Base-by-base conservation (phyloP, 1,140 invertebrate species). In the Leptopilina boulardi region DNA sequence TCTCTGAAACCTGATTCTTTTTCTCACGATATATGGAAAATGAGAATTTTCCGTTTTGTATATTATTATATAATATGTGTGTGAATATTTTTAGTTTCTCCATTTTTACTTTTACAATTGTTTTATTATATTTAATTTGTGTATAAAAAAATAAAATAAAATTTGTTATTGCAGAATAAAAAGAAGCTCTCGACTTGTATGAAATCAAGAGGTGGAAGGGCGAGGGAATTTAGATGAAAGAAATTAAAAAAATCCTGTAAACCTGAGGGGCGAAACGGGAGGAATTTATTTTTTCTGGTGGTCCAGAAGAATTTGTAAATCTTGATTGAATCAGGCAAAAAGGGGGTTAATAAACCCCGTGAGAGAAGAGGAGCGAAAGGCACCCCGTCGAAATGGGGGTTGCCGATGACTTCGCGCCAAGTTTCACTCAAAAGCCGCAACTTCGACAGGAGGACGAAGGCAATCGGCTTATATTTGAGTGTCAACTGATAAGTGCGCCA, bases 371-470 rank as follows among this genome's bases (percentile, higher is more conserved):
- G 75, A 78, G 79, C n/a, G 81, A 77, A 80, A 85, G 86, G 87
- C 86, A 84, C 79, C 84, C 86, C 86, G 79, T 42, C 77, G 66
- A 80, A 26, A 96, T 95, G 95, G 95, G 95, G 93, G 94, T 95
- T 91, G 93, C 94, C 89, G 97, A 98, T 91, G 97, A 98, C 91
- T 97, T 98, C 92, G 97, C 98, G 90, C 98, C 98, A 89, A 98
- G 96, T 93, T 99, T 99, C 93, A 97, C 96, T 73, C 96, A 98
- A 92, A 99, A 99, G 94, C 98, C 98, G 80, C 96, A 97, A 89
- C 94, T 99, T 74, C 94, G 97, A 77, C 98, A 99, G 90, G 97
- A 98, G 91, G 97, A 98, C 91, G 97, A 98, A 88, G 97, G 98
- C 80, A 98, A 98, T 91, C 95, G 97, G 88, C 93, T 99, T 86